Evolutionary conservation across 2,113 vertebrate genomes (phyloP), one percentile per base, ranked within the genome.

Genomic region (Synchiropus splendidus): DNA sequence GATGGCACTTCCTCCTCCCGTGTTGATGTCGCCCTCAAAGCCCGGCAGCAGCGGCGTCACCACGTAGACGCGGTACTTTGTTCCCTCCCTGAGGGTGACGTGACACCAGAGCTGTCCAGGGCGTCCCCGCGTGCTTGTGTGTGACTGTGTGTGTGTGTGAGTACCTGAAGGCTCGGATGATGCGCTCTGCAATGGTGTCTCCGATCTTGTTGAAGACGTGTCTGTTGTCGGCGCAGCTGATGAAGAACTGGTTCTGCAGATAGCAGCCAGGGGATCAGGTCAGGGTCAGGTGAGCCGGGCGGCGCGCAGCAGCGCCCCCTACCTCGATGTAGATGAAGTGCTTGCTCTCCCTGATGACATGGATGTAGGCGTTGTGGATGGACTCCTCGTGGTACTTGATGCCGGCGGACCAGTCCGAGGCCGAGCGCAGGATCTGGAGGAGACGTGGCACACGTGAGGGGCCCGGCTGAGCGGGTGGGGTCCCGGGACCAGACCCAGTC

Each of bases 241-340:
- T 95, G 63, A 98, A 95, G 72, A 98, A 98, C 75, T 98, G 94
- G 74, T 98, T 98, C 94, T 98, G 61, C 49, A 79, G 56, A 46
- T 58, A 55, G 31, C 16, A 53, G 1, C 12, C 33, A 1, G 33
- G n/a, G n/a, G n/a, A n/a, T n/a, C 33, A 34, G 2, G 33, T 34
- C 33, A 34, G 10, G 11, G 6, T 2, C 2, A n/a, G 4, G 6
- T 9, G 14, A 5, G 2, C 12, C 8, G 14, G 9, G 6, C 10
- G 1, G 14, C 36, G 4, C 1, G 8, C 16, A 15, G 36, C 36
- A 16, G 15, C 10, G 14, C 12, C 12, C 5, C 10, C 5, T 10
- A 92, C 94, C 82, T 98, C 94, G 2, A 97, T 96, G 43, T 98
- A 98, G 61, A 98, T 74, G 75, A 89, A 98, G 85, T 97, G 88